These are phyloP conservation scores for Habrosyne pyritoides DNA, from an alignment of 2,888 invertebrate genomes.

Conservation along the genomic window DNA sequence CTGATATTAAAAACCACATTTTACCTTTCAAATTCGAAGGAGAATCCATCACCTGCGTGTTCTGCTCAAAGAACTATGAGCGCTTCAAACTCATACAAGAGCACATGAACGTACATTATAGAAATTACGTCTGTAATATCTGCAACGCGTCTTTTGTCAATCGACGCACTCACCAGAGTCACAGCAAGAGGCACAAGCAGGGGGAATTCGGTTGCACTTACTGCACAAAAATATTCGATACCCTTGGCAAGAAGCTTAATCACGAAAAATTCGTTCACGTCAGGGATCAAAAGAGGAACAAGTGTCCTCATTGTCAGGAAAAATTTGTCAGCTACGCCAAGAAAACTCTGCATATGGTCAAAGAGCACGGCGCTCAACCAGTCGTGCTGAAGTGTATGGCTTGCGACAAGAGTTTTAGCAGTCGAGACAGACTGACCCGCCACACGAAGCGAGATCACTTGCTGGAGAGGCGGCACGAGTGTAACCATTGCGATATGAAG, in stretches of 20 bases:
- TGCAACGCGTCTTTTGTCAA: constrained; percentile 53
- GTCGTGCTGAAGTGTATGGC: constrained; percentile 54
- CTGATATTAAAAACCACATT: constrained; percentile 53
- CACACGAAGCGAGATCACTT: constrained; percentile 69
- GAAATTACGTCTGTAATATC: constrained; percentile 53
- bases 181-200: constrained; percentile 48
- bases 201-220: constrained; percentile 53
- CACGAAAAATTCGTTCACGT: constrained; percentile 33
- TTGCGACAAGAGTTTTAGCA: constrained; percentile 55
- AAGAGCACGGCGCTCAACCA: constrained; percentile 50
- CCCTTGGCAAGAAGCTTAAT: constrained; percentile 24
- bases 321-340: constrained; percentile 56
- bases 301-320: constrained; percentile 50
- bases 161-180: constrained; percentile 39
- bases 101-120: constrained; percentile 65
- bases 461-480: constrained; percentile 62
- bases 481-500: constrained; percentile 67
- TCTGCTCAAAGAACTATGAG: constrained; percentile 33
- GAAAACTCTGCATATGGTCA: constrained; percentile 56
- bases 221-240: constrained; percentile 53
- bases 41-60: constrained; percentile 55
- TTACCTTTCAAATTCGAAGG: constrained; percentile 64
- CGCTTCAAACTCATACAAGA: constrained; percentile 59
- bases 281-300: constrained; percentile 40
- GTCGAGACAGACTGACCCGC: constrained; percentile 42